Evolutionary conservation across 2,888 invertebrate genomes (phyloP), one percentile per base, ranked within the genome.

Genomic region (Aleiodes testaceus): DNA sequence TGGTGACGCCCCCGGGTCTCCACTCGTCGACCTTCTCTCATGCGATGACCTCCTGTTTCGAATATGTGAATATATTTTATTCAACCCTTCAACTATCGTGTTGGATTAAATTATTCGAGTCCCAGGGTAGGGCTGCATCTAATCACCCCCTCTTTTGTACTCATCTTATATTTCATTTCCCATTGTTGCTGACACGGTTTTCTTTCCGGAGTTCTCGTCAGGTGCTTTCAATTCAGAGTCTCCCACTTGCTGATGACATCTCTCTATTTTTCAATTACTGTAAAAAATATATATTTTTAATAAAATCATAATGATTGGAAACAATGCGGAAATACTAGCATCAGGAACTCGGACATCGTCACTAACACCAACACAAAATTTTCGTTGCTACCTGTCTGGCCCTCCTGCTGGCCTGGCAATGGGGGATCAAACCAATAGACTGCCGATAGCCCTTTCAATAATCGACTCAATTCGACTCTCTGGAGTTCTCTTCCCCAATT

Each of bases 1-100:
- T 22, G 20, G 6, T 18, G 22, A 44, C 64, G 64, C 45, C 47
- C 16, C 26, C 49, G 7, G 36, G 6, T 49, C 3, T 30, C 64
- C 18, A 59, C 5, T 18, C 18, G 44, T 22, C 73, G 66, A 82
- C 85, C 81, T 85, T 75, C 85, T 85, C 74, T 49, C 50, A 18
- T 18, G 30, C 73, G 79, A 84, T 87, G 79, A 69, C 78, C 73
- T 79, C 87, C 86, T 87, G 83, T 75, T 86, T 80, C 82, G 85
- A 87, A 86, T 87, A 87, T 87, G 87, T 87, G 87, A 87, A 87
- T 87, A 87, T 87, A 87, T 87, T 87, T 87, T 87, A 87, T 87
- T 87, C 87, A 87, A 87, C 85, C 87, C 86, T 87, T 87, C 84
- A 70, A 82, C 83, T 82, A 78, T 53, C 78, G 79, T 82, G 78